Evolutionary conservation across 2,888 invertebrate species (phyloP).

Genomic region (Drosophila meridiana): DNA sequence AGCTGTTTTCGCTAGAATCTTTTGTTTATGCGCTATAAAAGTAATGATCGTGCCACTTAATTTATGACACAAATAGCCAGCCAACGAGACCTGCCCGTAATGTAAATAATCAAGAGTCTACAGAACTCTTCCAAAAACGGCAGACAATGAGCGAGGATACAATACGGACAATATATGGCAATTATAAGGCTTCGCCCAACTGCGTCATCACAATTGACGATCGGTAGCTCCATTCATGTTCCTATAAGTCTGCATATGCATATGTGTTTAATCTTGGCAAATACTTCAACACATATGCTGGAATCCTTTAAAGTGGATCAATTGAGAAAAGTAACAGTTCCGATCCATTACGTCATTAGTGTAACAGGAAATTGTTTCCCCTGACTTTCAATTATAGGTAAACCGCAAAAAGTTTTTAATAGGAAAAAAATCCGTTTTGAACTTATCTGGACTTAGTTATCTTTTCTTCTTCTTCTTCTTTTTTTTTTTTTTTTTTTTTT

Average conservation of each 20-base stretch:
- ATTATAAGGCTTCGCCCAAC: slow-evolving; percentile 48
- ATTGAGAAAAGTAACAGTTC: too few species aligned
- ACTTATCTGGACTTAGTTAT: neutral
- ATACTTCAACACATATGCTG: too few species aligned
- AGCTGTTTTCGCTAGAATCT: slow-evolving; percentile 7
- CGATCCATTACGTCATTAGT: too few species aligned
- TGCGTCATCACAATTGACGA: slow-evolving; percentile 8
- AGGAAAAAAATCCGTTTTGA: neutral
- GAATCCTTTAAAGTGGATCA: neutral
- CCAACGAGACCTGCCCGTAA: slow-evolving; percentile 41
- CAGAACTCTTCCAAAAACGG: slow-evolving; percentile 48
- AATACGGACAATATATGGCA: slow-evolving; percentile 16
- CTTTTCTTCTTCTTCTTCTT: neutral
- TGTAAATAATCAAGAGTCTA: slow-evolving; percentile 34
- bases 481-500: slow-evolving; percentile 14
- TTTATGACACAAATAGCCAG: slow-evolving; percentile 48
- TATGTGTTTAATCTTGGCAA: neutral
- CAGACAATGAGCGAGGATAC: slow-evolving; percentile 56
- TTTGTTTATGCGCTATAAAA: slow-evolving; percentile 42
- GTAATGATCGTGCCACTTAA: slow-evolving; percentile 70
- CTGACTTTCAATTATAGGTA: neutral
- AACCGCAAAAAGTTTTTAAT: neutral
- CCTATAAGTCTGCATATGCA: neutral
- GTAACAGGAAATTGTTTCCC: too few species aligned
- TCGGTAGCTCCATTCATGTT: slow-evolving; percentile 32